These are phyloP conservation scores for Maniola jurtina DNA, from an alignment of 1,140 invertebrate genomes.

Conservation along the genomic window DNA sequence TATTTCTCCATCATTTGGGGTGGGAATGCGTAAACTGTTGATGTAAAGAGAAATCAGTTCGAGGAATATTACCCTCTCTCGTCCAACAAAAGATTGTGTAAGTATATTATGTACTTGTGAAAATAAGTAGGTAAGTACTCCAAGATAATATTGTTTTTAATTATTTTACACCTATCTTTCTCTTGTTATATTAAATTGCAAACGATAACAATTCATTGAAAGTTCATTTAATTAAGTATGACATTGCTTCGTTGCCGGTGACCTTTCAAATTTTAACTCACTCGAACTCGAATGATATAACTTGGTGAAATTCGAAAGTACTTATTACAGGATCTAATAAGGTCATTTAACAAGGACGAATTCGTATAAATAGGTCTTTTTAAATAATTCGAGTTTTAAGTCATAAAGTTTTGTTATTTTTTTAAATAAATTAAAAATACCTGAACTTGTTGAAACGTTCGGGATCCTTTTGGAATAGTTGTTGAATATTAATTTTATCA, in stretches of 20 bases:
- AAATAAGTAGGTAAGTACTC: too few relatives aligned
- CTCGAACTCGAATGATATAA: conserved; percentile 15
- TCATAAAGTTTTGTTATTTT: not conserved
- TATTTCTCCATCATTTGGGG: conserved; percentile 92
- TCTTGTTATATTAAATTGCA: too few relatives aligned
- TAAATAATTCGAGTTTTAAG: not conserved
- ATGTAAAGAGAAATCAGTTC: too few relatives aligned
- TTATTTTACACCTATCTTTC: too few relatives aligned
- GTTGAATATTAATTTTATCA: conserved; percentile 86
- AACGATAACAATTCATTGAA: not conserved
- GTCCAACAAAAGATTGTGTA: too few relatives aligned
- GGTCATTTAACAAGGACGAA: not conserved
- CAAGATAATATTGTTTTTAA: too few relatives aligned
- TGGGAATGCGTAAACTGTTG: conserved; percentile 84
- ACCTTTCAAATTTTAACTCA: conserved; percentile 32
- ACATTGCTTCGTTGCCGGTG: conserved; percentile 35
- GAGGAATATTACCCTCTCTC: too few relatives aligned
- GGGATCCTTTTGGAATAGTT: conserved; percentile 87
- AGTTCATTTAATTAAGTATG: conserved; percentile 14
- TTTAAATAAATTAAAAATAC: conserved; percentile 71
- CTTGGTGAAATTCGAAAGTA: conserved; percentile 19
- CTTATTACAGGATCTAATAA: not conserved
- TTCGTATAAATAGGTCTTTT: not conserved
- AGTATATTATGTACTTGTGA: too few relatives aligned
- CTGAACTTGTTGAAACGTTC: conserved; percentile 90